Base-by-base conservation (phyloP, 2,797 vertebrate species). In the Fratercula arctica region DNA sequence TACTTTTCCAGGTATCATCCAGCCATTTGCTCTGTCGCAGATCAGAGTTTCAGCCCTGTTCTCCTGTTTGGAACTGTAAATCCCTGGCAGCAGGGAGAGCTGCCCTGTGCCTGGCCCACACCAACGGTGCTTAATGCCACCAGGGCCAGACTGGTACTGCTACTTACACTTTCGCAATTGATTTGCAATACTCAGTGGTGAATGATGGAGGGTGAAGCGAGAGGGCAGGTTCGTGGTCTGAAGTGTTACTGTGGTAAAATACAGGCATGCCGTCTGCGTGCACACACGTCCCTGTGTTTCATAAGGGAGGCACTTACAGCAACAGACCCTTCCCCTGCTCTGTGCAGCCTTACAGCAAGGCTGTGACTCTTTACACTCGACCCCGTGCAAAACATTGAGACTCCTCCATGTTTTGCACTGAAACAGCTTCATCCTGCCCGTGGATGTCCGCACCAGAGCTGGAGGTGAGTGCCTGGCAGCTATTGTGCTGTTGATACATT, bases 401-500 rank as follows among this genome's bases (percentile, higher is more conserved):
- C 11, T 46, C 19, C 59, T 74, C 64, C 50, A 28, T 20, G 28
- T 53, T 26, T 48, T 39, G 16, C 0, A 0, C n/a, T 54, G 21
- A 64, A 79, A 17, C 9, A 72, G 63, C 59, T 85, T 53, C 70
- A 33, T 54, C 50, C 57, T 39, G 43, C 63, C 82, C 6, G 0
- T 5, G 66, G 29, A 35, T 23, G 25, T n/a, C 66, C 57, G 60
- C 70, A 2, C 0, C 0, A 0, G 45, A 69, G 66, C 43, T 60
- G 69, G 56, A 19, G 35, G 16, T 13, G 41, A 63, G 68, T 1
- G 15, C 59, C 72, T 23, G 72, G 79, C 69, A 81, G 61, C 41
- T 78, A 2, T 18, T 3, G 1, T 82, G 76, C 63, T 3, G 5
- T 4, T 67, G 69, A 16, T 24, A 10, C n/a, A 29, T 26, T 10